Evolutionary conservation across 2,797 vertebrate genomes (phyloP).

Genomic region (Pangasius macronema): DNA sequence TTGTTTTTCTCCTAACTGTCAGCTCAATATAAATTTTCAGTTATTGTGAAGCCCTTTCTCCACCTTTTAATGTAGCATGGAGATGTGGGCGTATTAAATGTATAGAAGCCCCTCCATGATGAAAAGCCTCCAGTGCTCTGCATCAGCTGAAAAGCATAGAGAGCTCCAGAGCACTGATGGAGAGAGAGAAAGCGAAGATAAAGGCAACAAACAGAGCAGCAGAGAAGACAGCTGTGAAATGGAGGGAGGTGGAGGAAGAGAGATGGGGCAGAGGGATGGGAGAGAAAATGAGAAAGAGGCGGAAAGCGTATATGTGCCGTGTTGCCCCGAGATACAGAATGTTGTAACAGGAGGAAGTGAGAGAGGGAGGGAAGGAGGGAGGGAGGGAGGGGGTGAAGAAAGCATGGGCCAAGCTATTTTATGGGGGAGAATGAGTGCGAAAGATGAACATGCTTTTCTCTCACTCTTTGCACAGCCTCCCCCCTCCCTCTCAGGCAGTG

Average conservation of each 20-base stretch:
- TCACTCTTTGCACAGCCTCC: conserved; percentile 19
- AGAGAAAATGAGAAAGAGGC: conserved; percentile 20
- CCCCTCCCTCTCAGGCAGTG: conserved; percentile 66
- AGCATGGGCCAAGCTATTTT: conserved; percentile 28
- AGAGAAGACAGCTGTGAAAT: conserved; percentile 46
- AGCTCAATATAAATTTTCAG: background rate
- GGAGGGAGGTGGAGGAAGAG: conserved; percentile 36
- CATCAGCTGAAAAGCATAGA: conserved; percentile 40
- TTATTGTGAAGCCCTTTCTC: background rate
- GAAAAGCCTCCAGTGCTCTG: conserved; percentile 35
- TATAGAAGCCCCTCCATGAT: conserved; percentile 34
- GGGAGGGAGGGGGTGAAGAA: conserved; percentile 39
- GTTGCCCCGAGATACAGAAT: conserved; percentile 80
- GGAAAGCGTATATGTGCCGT: conserved; percentile 62
- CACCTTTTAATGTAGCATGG: background rate
- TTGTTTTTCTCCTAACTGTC: background rate
- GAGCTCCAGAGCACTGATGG: conserved; percentile 5
- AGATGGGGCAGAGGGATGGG: conserved; percentile 45
- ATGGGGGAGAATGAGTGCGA: conserved; percentile 48
- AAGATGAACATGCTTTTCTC: conserved; percentile 57
- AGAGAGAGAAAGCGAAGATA: conserved; percentile 48
- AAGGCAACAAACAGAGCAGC: conserved; percentile 26
- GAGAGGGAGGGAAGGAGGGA: conserved; percentile 25
- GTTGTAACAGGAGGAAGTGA: conserved; percentile 74
- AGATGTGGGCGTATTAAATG: background rate